Percentiles rank a stretch among this genome's conserved stretches.
These are phyloP conservation scores for Acanthisitta chloris DNA, from an alignment of 2,113 vertebrate species.

Conservation along the genomic window DNA sequence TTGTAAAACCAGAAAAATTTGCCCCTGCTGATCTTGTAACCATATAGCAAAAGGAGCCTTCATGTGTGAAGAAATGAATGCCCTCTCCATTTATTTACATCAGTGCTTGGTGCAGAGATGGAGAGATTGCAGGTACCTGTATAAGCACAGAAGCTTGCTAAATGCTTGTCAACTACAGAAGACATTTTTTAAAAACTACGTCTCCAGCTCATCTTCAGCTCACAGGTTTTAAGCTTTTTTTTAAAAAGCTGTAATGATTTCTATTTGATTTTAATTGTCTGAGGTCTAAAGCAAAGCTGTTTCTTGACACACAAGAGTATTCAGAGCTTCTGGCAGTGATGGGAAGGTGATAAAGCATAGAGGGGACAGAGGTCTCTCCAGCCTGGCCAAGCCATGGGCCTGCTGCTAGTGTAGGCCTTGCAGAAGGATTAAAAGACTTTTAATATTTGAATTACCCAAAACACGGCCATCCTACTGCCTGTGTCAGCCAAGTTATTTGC, in stretches of 20 bases:
- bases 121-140: neutral
- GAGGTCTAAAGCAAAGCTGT: neutral
- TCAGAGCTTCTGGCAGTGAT: neutral
- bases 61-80: neutral
- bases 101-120: neutral
- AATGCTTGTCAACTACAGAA: neutral
- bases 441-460: neutral
- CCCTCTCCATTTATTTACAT: neutral
- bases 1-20: neutral
- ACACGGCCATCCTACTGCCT: neutral
- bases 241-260: neutral
- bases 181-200: neutral
- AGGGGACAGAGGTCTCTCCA: fast-evolving
- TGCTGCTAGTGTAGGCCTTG: neutral
- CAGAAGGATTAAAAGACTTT: neutral
- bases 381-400: neutral
- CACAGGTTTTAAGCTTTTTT: neutral
- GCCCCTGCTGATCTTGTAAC: neutral
- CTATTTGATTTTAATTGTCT: neutral
- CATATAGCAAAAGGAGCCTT: neutral
- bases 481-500: neutral
- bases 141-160: neutral
- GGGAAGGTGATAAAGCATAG: neutral
- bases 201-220: neutral
- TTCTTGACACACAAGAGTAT: neutral